phyloP scores from a whole-genome alignment of 1,140 invertebrate species.

The Oryctes rhinoceros region DNA sequence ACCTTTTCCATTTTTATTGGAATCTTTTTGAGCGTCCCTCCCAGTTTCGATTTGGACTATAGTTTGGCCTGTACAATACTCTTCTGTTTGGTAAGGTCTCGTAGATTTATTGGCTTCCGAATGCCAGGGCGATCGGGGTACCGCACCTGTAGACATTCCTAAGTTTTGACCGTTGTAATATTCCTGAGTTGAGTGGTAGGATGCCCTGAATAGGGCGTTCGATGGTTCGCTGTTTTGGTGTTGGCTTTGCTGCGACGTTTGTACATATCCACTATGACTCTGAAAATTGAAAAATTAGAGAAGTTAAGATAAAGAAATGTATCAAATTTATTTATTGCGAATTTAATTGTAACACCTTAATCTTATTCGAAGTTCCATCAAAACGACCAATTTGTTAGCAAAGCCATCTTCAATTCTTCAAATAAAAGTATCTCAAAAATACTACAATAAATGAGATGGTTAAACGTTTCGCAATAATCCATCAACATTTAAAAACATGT shows the following conservation, averaged over 20 bases:
- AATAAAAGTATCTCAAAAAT: too few relatives aligned
- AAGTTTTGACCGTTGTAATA: slow-evolving; percentile 52
- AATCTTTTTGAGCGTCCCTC: slow-evolving; percentile 63
- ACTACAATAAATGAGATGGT: too few relatives aligned
- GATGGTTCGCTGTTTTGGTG: slow-evolving; percentile 47
- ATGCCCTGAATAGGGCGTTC: slow-evolving; percentile 52
- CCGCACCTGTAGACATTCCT: slow-evolving; percentile 52
- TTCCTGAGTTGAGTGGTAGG: slow-evolving; percentile 55
- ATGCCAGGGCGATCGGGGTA: slow-evolving; percentile 54
- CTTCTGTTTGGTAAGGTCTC: slow-evolving; percentile 47
- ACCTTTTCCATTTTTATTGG: slow-evolving; percentile 70
- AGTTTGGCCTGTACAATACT: slow-evolving; percentile 60
- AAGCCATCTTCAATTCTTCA: too few relatives aligned
- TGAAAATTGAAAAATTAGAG: slow-evolving; percentile 46
- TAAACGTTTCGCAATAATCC: too few relatives aligned
- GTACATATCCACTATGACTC: slow-evolving; percentile 54
- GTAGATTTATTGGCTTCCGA: slow-evolving; percentile 44
- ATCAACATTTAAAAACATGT: not conserved
- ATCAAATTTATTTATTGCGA: not conserved
- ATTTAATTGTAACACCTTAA: too few relatives aligned
- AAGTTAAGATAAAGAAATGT: slow-evolving; percentile 38
- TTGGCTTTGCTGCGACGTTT: slow-evolving; percentile 49
- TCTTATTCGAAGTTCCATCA: too few relatives aligned
- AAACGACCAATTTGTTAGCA: too few relatives aligned
- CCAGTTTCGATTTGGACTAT: slow-evolving; percentile 65